Percentiles rank a stretch among this genome's conserved stretches.
These are phyloP conservation scores for Periplaneta americana DNA, from an alignment of 1,140 invertebrate genomes.

Conservation along the genomic window DNA sequence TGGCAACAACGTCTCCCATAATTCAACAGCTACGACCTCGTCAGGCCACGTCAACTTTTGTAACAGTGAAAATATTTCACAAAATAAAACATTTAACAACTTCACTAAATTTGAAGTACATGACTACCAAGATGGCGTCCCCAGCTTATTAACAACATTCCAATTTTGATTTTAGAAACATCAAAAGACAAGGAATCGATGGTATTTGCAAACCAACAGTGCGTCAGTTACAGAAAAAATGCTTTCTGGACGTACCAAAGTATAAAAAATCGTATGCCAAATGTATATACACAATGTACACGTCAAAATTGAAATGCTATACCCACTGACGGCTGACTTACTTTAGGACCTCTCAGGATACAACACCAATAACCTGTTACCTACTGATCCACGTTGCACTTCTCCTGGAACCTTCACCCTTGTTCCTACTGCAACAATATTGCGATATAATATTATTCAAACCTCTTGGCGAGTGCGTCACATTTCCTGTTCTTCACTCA, in stretches of 20 bases:
- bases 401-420: background rate
- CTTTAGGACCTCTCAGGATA: background rate
- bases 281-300: background rate
- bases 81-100: too few relatives aligned
- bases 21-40: too few relatives aligned
- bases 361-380: background rate
- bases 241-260: background rate
- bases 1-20: too few relatives aligned
- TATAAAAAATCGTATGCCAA: background rate
- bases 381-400: background rate
- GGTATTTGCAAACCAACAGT: too few relatives aligned
- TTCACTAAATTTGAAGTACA: too few relatives aligned
- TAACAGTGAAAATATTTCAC: too few relatives aligned
- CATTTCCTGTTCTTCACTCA: slow-evolving; percentile 53
- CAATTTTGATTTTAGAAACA: too few relatives aligned
- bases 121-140: too few relatives aligned
- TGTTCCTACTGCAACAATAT: background rate
- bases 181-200: too few relatives aligned
- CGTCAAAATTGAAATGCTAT: background rate
- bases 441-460: background rate
- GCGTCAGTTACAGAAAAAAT: too few relatives aligned
- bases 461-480: background rate
- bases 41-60: too few relatives aligned
- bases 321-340: background rate
- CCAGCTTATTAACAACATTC: too few relatives aligned